Conservation (phyloP, 2,797 vertebrate genomes). For the Atherinosoma microstoma region DNA sequence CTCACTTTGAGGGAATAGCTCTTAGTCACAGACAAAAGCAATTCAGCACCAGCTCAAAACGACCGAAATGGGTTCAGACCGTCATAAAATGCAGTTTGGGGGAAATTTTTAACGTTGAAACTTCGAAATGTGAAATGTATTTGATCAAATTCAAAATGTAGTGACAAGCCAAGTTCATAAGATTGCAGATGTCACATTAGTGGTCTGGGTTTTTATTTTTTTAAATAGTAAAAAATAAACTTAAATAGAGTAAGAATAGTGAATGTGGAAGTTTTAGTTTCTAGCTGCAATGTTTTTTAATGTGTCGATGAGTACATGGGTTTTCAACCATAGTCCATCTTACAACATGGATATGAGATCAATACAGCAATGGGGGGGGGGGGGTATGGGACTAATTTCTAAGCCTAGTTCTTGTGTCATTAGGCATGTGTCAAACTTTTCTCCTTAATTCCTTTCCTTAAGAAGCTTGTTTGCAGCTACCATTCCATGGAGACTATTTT, state of each 20-base stretch:
- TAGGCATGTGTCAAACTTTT: not conserved
- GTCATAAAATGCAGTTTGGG: not conserved
- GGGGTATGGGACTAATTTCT: not conserved
- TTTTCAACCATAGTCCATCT: not conserved
- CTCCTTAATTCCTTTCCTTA: not conserved
- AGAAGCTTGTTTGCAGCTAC: not conserved
- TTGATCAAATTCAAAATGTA: not conserved
- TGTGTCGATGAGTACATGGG: not conserved
- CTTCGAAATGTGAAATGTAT: not conserved
- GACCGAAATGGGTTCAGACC: not conserved
- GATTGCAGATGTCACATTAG: not conserved
- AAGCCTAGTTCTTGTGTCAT: not conserved
- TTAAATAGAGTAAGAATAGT: too few species aligned
- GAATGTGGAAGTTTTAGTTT: too few species aligned
- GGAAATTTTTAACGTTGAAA: not conserved
- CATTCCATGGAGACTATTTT: not conserved
- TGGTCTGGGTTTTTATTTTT: too few species aligned
- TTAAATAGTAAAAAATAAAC: too few species aligned
- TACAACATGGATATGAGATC: not conserved
- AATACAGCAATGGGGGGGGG: not conserved
- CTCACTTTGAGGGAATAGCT: conserved; percentile 8
- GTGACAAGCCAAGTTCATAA: not conserved
- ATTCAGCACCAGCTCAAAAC: not conserved
- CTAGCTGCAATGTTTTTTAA: too few species aligned
- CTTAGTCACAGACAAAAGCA: not conserved